These are phyloP conservation scores for Petrolisthes manimaculis DNA, from an alignment of 2,888 invertebrate species.

Conservation along the genomic window DNA sequence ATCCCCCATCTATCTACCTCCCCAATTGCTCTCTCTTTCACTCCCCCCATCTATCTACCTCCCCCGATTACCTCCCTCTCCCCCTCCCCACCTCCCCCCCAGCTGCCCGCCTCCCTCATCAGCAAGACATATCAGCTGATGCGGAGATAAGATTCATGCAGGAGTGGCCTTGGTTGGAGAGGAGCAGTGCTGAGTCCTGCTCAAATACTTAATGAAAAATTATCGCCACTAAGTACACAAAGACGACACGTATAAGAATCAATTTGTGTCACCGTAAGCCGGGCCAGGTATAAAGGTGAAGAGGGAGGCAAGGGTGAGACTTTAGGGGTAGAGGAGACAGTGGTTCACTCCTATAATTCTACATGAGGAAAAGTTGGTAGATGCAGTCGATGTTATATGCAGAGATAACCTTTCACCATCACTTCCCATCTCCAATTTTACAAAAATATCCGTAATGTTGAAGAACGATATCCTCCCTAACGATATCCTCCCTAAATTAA, in stretches of 20 bases:
- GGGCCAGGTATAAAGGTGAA: neutral
- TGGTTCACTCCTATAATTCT: neutral
- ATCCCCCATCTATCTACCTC: neutral
- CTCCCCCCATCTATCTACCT: neutral
- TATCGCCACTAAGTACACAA: slow-evolving; percentile 45
- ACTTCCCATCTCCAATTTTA: too few species aligned
- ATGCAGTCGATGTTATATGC: neutral
- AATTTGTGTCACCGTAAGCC: slow-evolving; percentile 40
- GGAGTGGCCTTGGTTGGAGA: neutral
- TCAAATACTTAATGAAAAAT: slow-evolving; percentile 56
- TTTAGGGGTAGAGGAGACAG: neutral
- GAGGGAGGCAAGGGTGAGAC: slow-evolving; percentile 21
- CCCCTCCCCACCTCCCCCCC: neutral
- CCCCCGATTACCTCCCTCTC: neutral
- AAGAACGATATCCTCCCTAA: too few species aligned
- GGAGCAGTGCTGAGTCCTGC: slow-evolving; percentile 10
- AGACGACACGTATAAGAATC: slow-evolving; percentile 49
- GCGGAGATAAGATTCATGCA: slow-evolving; percentile 28
- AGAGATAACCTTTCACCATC: neutral
- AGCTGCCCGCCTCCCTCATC: neutral
- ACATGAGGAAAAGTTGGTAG: neutral
- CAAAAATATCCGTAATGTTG: too few species aligned
- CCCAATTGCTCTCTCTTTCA: neutral
- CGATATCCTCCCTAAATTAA: too few species aligned
- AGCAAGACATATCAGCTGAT: slow-evolving; percentile 30